Base-by-base conservation (phyloP, 2,797 vertebrate genomes). In the Esox masquinongy region DNA sequence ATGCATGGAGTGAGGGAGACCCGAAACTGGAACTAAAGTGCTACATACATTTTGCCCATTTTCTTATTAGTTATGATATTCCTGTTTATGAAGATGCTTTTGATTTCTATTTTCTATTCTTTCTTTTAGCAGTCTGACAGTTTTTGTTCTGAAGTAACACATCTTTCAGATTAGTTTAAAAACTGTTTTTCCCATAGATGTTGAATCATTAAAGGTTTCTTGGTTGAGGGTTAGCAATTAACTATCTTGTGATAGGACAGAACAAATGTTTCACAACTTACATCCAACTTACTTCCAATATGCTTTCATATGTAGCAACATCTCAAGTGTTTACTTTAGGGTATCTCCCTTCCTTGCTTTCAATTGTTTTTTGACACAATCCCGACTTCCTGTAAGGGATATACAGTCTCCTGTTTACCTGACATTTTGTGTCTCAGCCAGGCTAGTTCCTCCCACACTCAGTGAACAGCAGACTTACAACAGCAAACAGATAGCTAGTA, bases 301-400 rank as follows among this genome's bases (percentile, higher is more conserved):
- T 47, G n/a, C 34, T 73, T 43, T 39, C 19, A 61, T 43, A 22
- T 64, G 56, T 31, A 7, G 12, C 67, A 31, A 29, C 15, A 53
- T 16, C 59, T 31, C 16, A 19, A 3, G 11, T 87, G 87, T 89
- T 88, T 82, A 86, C 81, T 49, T 39, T 74, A 24, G 87, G 85
- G 82, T 90, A 1, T 89, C 88, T 85, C 89, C 91, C 91, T 93
- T 93, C 92, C 91, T 82, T 74, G 72, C 68, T 81, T 82, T 85
- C 91, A 24, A 91, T 94, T 94, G 91, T 94, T 92, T 87, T 83
- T 82, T 74, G 68, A 83, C 81, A 53, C 68, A 81, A 76, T 78
- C 74, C 70, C 84, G 73, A 22, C 82, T 95, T 95, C 93, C 94
- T 92, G 70, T 73, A 79, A 79, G 89, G 85, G 78, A 85, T 81